These are phyloP conservation scores for Pholis gunnellus DNA, from an alignment of 2,113 vertebrate genomes.

Conservation along the genomic window DNA sequence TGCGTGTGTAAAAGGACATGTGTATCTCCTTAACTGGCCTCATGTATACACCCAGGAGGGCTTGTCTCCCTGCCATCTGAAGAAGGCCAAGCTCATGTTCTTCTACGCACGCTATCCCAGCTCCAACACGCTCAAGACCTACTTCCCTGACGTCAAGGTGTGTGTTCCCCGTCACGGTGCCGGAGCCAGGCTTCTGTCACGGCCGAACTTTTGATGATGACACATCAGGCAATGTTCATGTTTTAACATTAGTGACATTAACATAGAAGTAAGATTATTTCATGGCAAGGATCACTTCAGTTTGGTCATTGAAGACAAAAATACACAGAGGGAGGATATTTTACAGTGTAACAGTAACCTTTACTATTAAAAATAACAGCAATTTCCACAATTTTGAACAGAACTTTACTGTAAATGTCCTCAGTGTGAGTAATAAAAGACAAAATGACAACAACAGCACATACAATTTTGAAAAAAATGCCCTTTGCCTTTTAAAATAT, in stretches of 20 bases:
- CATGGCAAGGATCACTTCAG: background rate
- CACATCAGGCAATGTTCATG: background rate
- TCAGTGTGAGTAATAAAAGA: background rate
- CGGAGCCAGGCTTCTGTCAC: background rate
- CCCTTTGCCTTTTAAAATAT: background rate
- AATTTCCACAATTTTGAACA: background rate
- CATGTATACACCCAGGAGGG: conserved; percentile 91
- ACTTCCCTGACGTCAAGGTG: conserved; percentile 99
- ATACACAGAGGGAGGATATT: background rate
- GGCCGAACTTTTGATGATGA: background rate
- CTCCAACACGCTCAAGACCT: conserved; percentile 99
- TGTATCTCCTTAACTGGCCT: conserved; percentile 73
- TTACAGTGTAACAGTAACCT: background rate
- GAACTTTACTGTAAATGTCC: background rate
- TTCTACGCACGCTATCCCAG: conserved; percentile 98
- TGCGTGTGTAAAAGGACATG: conserved; percentile 1
- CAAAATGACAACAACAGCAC: background rate
- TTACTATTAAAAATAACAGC: background rate
- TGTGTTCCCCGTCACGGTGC: conserved; percentile 12
- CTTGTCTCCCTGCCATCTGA: conserved; percentile 98
- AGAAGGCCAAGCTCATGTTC: conserved; percentile 99
- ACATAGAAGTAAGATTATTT: background rate
- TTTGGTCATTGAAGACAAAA: background rate
- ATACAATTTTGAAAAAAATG: background rate
- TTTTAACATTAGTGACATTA: background rate